Evolutionary conservation across 2,113 vertebrate genomes (phyloP).

Genomic region (Mixornis gularis): DNA sequence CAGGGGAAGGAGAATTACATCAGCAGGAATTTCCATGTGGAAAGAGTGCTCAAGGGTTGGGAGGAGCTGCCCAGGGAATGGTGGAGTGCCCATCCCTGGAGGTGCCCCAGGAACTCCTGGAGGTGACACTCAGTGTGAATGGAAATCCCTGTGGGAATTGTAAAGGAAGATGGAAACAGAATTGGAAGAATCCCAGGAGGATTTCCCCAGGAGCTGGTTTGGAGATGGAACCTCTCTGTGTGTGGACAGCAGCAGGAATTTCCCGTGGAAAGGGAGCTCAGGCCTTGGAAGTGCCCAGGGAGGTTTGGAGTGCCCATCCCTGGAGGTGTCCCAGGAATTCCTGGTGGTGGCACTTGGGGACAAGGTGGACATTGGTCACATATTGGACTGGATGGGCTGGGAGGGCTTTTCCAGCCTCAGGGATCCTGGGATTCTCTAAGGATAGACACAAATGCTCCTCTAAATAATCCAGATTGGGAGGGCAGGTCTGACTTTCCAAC

Average conservation of each 20-base stretch:
- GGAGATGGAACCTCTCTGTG: too few relatives aligned
- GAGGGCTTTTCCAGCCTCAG: accelerated
- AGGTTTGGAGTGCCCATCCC: neutral
- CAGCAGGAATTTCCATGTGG: neutral
- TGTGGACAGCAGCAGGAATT: neutral
- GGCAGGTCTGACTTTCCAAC: neutral
- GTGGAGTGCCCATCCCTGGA: neutral
- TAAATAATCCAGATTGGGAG: neutral
- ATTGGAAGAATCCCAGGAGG: too few relatives aligned
- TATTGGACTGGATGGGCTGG: accelerated
- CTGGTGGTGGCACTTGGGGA: neutral
- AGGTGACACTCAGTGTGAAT: too few relatives aligned
- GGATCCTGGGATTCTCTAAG: neutral
- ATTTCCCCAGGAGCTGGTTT: too few relatives aligned
- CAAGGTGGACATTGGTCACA: accelerated
- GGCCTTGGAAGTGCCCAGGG: neutral
- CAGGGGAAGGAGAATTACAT: accelerated
- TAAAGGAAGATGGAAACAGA: too few relatives aligned
- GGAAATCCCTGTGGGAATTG: too few relatives aligned
- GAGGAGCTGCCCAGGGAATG: neutral
- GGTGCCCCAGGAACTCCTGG: neutral
- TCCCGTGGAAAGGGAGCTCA: neutral
- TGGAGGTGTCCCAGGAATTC: neutral
- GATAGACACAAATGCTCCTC: neutral
- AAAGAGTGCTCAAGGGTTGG: neutral